Evolutionary conservation across 2,113 vertebrate genomes (phyloP), one percentile per base, ranked within the genome.

Genomic region (Nannospalax galili): DNA sequence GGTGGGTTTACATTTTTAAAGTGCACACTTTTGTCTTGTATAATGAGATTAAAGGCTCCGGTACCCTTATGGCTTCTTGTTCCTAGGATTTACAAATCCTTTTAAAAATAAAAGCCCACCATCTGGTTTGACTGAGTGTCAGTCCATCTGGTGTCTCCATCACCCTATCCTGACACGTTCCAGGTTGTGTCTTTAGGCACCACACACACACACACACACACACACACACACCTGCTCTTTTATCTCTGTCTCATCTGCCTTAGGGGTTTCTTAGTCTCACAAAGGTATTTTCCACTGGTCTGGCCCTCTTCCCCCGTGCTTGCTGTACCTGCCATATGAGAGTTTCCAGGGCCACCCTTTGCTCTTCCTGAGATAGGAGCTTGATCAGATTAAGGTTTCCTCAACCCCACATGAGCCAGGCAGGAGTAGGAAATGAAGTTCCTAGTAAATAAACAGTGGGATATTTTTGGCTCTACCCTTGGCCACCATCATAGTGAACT

Each of bases 71-170:
- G 90, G 97, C 28, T 92, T 78, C 82, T 86, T 93, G 78, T 93
- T 95, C 87, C 69, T 48, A 93, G 84, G 92, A 93, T 90, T 96
- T 92, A 90, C 78, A 96, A 93, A 94, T 97, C 84, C 93, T 96
- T 97, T 97, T 82, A 80, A 93, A 96, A 94, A 94, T 96, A 93
- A 92, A 94, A 96, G 78, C 82, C 69, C 90, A n/a, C 95, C 96
- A 95, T 93, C 97, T 95, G 95, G 84, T 81, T 85, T 93, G 92
- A 95, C 77, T 20, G 8, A 90, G 40, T 58, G 95, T 95, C 93
- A 93, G 58, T 67, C 92, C 84, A 93, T 96, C 97, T 97, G 96
- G 73, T 69, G 64, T 78, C 69, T 64, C 84, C 26, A 24, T 35
- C 67, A 16, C 90, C 42, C 60, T 22, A 52, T 86, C 40, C 62